Evolutionary conservation across 2,888 invertebrate species (phyloP).

Genomic region (Harmothoe impar): DNA sequence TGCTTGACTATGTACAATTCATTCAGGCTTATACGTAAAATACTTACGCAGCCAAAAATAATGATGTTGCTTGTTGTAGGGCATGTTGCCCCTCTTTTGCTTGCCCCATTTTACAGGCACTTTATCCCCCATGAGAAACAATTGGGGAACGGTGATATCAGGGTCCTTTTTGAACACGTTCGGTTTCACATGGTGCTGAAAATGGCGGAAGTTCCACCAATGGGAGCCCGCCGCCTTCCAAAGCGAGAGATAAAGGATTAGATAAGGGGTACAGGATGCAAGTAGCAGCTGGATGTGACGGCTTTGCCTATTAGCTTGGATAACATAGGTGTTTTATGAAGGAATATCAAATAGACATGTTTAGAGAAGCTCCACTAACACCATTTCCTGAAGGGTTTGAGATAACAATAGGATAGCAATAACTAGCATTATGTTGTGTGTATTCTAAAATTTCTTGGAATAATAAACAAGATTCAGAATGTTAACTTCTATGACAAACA

Average conservation of each 20-base stretch:
- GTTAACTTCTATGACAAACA: too few species aligned
- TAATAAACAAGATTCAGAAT: too few species aligned
- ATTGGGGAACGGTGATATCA: conserved; percentile 77
- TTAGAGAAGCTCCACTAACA: too few species aligned
- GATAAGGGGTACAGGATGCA: neutral
- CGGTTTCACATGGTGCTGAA: conserved; percentile 82
- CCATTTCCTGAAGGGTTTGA: too few species aligned
- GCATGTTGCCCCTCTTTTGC: conserved; percentile 79
- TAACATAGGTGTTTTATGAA: too few species aligned
- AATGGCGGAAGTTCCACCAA: conserved; percentile 83
- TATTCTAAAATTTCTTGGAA: too few species aligned
- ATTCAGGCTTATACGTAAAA: too few species aligned
- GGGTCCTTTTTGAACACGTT: conserved; percentile 81
- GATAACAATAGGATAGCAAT: too few species aligned
- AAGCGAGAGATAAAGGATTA: neutral
- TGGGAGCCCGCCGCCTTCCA: conserved; percentile 80
- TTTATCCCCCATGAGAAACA: conserved; percentile 79
- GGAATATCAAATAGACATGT: too few species aligned
- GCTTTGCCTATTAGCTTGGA: too few species aligned
- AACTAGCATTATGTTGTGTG: too few species aligned
- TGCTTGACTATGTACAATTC: too few species aligned
- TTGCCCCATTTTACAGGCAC: conserved; percentile 77
- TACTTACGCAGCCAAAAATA: conserved; percentile 81
- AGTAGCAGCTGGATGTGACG: neutral
- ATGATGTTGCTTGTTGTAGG: conserved; percentile 79